A percentile compares a stretch with the other conserved stretches of the same genome.
These are phyloP conservation scores for Hyposoter didymator DNA, from an alignment of 2,888 invertebrate species.

Conservation along the genomic window DNA sequence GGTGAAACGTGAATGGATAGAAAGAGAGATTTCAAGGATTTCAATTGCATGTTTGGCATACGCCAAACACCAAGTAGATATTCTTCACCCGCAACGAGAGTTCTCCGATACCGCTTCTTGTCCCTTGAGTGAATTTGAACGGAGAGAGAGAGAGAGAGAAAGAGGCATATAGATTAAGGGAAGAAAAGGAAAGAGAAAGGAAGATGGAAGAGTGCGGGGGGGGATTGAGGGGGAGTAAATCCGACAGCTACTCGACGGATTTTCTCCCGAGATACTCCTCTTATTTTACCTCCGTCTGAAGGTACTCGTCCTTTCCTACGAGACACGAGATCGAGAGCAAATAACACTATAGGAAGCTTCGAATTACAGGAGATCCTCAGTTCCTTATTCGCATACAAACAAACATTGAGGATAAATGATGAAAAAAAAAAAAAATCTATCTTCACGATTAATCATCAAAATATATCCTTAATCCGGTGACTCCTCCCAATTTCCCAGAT, in stretches of 20 bases:
- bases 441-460: neutral
- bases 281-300: constrained; percentile 33
- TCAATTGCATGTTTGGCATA: constrained; percentile 56
- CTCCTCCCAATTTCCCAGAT: neutral
- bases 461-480: neutral
- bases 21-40: constrained; percentile 42
- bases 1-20: neutral
- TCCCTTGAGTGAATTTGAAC: constrained; percentile 49
- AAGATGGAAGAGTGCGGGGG: neutral
- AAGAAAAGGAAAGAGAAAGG: neutral
- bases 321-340: constrained; percentile 7
- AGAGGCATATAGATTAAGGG: neutral
- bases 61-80: constrained; percentile 44
- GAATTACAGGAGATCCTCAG: neutral
- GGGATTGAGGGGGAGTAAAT: constrained; percentile 43
- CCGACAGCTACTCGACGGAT: constrained; percentile 60
- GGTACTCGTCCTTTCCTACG: constrained; percentile 9
- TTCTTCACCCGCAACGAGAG: constrained; percentile 49
- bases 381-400: neutral
- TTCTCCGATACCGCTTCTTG: constrained; percentile 40
- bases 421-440: neutral
- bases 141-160: constrained; percentile 13
- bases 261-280: constrained; percentile 46
- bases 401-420: neutral
- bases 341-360: constrained; percentile 18